Percentiles rank a stretch among this genome's conserved stretches.
Evolutionary conservation across 2,888 invertebrate species (phyloP).

Genomic region (Drosophila tanythrix): DNA sequence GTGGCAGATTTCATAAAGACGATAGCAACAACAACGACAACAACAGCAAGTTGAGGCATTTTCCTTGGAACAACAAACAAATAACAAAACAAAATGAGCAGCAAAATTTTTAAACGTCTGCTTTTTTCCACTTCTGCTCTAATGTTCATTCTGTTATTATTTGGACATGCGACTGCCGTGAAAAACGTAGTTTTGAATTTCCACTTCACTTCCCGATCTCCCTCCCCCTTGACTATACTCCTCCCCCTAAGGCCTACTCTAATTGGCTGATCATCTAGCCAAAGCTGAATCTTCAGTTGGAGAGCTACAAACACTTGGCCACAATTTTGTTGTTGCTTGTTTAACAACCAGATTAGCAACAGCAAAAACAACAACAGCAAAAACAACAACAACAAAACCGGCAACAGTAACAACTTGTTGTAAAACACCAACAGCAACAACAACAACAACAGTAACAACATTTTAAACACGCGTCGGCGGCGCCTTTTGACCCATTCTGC

Average conservation of each 20-base stretch:
- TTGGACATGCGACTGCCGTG: conserved; percentile 36
- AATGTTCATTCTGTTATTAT: background rate
- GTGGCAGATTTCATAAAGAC: conserved; percentile 52
- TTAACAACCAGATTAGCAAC: conserved; percentile 49
- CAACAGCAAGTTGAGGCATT: conserved; percentile 27
- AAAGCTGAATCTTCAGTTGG: conserved; percentile 5
- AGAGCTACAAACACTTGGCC: conserved; percentile 23
- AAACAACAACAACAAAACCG: conserved; percentile 9
- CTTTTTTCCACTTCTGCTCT: background rate
- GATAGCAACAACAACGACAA: conserved; percentile 34
- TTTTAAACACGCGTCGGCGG: conserved; percentile 44
- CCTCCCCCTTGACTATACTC: background rate
- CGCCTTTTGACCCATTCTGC: conserved; percentile 43
- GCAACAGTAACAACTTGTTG: conserved; percentile 21
- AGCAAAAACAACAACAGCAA: conserved; percentile 12
- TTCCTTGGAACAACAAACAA: conserved; percentile 52
- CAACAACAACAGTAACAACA: background rate
- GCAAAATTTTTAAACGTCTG: conserved; percentile 4
- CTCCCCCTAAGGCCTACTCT: background rate
- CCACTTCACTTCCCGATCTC: conserved; percentile 4
- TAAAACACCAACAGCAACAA: conserved; percentile 19
- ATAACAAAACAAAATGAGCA: conserved; percentile 30
- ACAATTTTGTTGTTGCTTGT: conserved; percentile 43
- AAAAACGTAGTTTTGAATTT: conserved; percentile 26
- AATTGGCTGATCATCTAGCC: background rate